Conservation (phyloP, 2,888 invertebrate species). For the Lymantria monacha region DNA sequence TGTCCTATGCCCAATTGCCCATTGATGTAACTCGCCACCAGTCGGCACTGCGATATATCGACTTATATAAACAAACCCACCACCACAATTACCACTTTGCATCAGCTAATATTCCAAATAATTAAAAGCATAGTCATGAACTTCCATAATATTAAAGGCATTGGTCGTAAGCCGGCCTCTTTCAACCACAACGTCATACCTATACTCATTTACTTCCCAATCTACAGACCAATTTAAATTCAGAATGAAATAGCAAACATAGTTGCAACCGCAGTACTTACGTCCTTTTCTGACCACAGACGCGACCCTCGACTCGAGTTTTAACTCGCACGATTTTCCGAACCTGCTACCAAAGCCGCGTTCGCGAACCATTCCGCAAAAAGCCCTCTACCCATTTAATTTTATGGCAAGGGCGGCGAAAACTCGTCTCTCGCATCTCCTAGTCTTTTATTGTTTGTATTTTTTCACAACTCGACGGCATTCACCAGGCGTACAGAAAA, state of each 20-base stretch:
- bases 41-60: no score
- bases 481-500: constrained; percentile 46
- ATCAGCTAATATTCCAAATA: no score
- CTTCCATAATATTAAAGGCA: no score
- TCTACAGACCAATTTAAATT: constrained; percentile 1
- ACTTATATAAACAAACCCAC: no score
- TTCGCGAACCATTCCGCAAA: constrained; percentile 40
- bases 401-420: constrained; percentile 65
- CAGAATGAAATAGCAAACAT: constrained; percentile 5
- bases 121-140: no score
- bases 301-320: constrained; percentile 33
- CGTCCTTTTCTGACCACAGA: constrained; percentile 19
- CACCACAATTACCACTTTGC: no score
- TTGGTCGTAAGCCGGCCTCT: no score
- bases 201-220: not conserved
- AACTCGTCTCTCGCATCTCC: constrained; percentile 49
- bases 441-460: constrained; percentile 66
- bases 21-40: no score
- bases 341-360: constrained; percentile 38
- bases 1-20: no score
- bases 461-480: constrained; percentile 54
- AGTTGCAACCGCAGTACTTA: constrained; percentile 15
- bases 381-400: constrained; percentile 62
- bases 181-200: not conserved
- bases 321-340: constrained; percentile 37